Evolutionary conservation across 2,797 vertebrate genomes (phyloP).

Genomic region (Hybognathus amarus): DNA sequence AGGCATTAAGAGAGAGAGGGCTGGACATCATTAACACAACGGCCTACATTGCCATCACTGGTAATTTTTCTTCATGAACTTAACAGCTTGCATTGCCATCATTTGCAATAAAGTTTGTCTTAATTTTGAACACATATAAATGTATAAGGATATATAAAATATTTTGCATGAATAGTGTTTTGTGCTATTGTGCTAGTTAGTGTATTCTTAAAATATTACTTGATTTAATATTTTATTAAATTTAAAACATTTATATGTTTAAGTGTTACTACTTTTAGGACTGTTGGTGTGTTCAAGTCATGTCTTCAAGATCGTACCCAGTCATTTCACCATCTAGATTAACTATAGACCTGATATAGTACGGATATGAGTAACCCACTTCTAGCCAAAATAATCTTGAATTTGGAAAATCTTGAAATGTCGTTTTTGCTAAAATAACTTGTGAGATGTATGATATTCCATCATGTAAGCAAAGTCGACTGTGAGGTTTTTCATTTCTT

Average conservation of each 20-base stretch:
- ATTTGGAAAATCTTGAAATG: too few species aligned
- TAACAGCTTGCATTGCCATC: background rate
- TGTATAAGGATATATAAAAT: too few species aligned
- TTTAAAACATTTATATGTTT: background rate
- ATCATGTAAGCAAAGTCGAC: too few species aligned
- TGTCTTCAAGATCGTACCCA: too few species aligned
- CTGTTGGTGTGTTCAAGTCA: too few species aligned
- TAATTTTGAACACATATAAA: background rate
- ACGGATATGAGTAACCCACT: too few species aligned
- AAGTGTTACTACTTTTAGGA: background rate
- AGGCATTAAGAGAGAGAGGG: constrained; percentile 88
- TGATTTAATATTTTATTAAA: background rate
- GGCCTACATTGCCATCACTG: constrained; percentile 91
- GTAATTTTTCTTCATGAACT: constrained; percentile 65
- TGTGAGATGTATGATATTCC: too few species aligned
- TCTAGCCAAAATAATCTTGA: too few species aligned
- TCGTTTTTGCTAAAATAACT: too few species aligned
- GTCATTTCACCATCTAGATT: too few species aligned
- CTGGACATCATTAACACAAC: constrained; percentile 95
- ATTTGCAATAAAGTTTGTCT: background rate
- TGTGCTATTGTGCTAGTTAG: background rate
- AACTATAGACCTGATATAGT: too few species aligned
- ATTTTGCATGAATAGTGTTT: background rate
- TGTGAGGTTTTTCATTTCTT: too few species aligned
- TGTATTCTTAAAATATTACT: background rate